These are phyloP conservation scores for Spodoptera exigua DNA, from an alignment of 2,888 invertebrate species.

Conservation along the genomic window DNA sequence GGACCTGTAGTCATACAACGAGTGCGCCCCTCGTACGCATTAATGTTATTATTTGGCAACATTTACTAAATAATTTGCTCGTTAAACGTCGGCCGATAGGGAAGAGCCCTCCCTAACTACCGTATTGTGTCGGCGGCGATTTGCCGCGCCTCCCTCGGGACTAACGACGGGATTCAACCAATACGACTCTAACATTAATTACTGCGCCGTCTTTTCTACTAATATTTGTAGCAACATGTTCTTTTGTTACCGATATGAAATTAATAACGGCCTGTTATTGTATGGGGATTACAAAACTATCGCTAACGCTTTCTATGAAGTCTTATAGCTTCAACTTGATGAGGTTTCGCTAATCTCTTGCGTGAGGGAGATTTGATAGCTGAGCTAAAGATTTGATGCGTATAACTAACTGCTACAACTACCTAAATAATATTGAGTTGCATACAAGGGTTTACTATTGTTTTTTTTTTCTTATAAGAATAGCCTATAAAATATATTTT, in stretches of 20 bases:
- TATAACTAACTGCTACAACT: too few species aligned
- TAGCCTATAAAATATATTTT: too few species aligned
- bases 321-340: constrained; percentile 73
- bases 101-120: constrained; percentile 80
- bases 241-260: constrained; percentile 82
- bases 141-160: constrained; percentile 75
- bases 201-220: constrained; percentile 79
- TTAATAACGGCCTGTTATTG: constrained; percentile 77
- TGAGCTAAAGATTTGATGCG: constrained; percentile 9
- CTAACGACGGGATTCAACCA: constrained; percentile 82
- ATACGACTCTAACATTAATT: constrained; percentile 84
- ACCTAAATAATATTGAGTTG: too few species aligned
- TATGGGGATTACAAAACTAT: constrained; percentile 78
- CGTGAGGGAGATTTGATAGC: constrained; percentile 26
- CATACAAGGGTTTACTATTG: too few species aligned
- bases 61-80: constrained; percentile 89
- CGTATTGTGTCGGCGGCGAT: constrained; percentile 80
- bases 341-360: constrained; percentile 71
- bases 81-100: constrained; percentile 86
- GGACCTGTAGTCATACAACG: constrained; percentile 27
- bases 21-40: constrained; percentile 71
- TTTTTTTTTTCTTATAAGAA: too few species aligned
- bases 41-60: constrained; percentile 89
- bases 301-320: constrained; percentile 67
- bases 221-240: constrained; percentile 85